Evolutionary conservation across 2,113 vertebrate species (phyloP), one percentile per base, ranked within the genome.

Genomic region (Ivindomyrus marchei): DNA sequence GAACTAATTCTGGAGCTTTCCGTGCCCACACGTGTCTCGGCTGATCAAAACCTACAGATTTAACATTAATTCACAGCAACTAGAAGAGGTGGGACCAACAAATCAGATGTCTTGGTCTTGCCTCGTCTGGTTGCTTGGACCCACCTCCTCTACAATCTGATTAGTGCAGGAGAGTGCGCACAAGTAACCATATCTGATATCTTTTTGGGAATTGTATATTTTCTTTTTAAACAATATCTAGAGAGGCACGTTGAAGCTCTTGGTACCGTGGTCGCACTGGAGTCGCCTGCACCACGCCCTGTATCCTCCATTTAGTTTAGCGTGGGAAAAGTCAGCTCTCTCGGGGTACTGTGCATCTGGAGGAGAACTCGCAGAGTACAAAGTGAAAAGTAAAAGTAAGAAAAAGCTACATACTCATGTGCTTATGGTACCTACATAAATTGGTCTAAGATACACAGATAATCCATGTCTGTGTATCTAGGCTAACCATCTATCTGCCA

Each of bases 161-260:
- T 62, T 62, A 80, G 36, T 80, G 36, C 36, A 80, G 74, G 19
- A 47, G 45, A 85, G 8, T 47, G 45, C 39, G 47, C 45, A 10
- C 83, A 85, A n/a, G 19, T n/a, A 45, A 47, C 17, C 19, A 19
- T 42, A n/a, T 84, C 80, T 21, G 80, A 85, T 47, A 85, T 45
- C 83, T 47, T 46, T 85, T 21, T 85, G 45, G 21, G 83, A 47
- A 45, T n/a, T 7, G 42, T 47, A 13, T n/a, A 85, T 47, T 47
- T 85, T 85, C 24, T 85, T 85, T 85, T 85, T 85, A 45, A 85
- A 46, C 83, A 46, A 85, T 24, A 47, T 47, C 83, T 85, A n/a
- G 45, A 47, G 45, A 47, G 83, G 45, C 21, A 13, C n/a, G 15
- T 47, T n/a, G 8, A 85, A 47, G 83, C 45, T 47, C 45, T 46